Percentiles rank a stretch among this genome's conserved stretches.
These are phyloP conservation scores for Eptatretus atami DNA, from an alignment of 2,797 vertebrate genomes.

Conservation along the genomic window DNA sequence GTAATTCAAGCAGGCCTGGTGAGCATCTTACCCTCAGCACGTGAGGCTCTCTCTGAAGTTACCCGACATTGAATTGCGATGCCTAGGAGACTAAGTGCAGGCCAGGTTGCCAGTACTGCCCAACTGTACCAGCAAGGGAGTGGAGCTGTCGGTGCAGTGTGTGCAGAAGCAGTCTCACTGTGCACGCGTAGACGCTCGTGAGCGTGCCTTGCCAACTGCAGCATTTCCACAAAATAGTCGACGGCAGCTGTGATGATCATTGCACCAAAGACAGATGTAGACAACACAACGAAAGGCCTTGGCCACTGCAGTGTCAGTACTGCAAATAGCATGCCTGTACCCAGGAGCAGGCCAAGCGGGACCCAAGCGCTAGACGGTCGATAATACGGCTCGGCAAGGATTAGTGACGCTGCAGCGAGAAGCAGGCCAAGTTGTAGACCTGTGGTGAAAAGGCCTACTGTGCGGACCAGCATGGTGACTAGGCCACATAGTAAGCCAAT, in stretches of 20 bases:
- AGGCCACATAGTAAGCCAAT: slow-evolving; percentile 49
- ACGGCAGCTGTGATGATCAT: slow-evolving; percentile 32
- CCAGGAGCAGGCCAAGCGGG: slow-evolving; percentile 30
- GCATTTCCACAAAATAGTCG: slow-evolving; percentile 41
- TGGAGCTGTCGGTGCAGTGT: slow-evolving; percentile 3
- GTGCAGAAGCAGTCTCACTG: slow-evolving; percentile 11
- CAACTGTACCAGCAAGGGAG: slow-evolving; percentile 53
- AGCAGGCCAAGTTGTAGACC: slow-evolving; percentile 43
- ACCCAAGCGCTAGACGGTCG: slow-evolving; percentile 35
- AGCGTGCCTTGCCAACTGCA: slow-evolving; percentile 22
- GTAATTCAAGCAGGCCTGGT: background rate
- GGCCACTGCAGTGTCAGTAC: slow-evolving; percentile 46
- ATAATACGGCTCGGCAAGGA: slow-evolving; percentile 28
- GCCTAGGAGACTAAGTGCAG: slow-evolving; percentile 28
- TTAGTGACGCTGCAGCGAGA: slow-evolving; percentile 23
- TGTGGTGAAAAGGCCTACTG: slow-evolving; percentile 48
- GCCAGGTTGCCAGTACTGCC: slow-evolving; percentile 47
- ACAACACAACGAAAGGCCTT: slow-evolving; percentile 29
- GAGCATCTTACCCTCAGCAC: slow-evolving; percentile 27
- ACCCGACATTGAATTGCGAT: slow-evolving; percentile 45
- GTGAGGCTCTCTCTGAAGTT: slow-evolving; percentile 29
- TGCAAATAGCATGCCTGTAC: slow-evolving; percentile 34
- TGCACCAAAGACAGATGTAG: slow-evolving; percentile 35
- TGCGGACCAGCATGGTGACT: slow-evolving; percentile 48
- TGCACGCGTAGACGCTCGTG: slow-evolving; percentile 25